Conservation (phyloP, 2,888 invertebrate genomes). For the Mesopsocus fuscifrons region DNA sequence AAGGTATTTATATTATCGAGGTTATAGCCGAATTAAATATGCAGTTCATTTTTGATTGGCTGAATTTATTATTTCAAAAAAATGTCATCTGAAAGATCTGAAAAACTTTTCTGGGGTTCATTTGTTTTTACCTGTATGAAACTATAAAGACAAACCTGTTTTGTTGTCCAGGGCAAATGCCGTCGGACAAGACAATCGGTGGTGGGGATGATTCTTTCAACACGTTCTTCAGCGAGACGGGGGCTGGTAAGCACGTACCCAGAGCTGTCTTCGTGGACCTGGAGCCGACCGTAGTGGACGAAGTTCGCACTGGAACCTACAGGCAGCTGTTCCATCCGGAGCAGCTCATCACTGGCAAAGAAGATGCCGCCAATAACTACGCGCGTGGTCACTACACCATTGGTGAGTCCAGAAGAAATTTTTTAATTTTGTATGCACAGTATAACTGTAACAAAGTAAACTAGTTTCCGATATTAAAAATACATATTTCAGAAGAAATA, state of each 20-base stretch:
- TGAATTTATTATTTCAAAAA: too few species aligned
- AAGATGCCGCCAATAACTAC: slow-evolving; percentile 87
- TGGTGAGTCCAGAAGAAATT: slow-evolving; percentile 21
- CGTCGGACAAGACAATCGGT: slow-evolving; percentile 74
- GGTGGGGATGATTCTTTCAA: slow-evolving; percentile 87
- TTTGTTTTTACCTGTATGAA: too few species aligned
- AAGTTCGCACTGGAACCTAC: slow-evolving; percentile 67
- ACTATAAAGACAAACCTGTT: too few species aligned
- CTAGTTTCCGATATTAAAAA: too few species aligned
- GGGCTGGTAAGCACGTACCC: slow-evolving; percentile 87
- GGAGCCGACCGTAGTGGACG: slow-evolving; percentile 83
- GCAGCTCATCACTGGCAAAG: slow-evolving; percentile 80
- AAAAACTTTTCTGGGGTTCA: too few species aligned
- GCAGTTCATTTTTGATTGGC: too few species aligned
- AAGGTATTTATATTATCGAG: too few species aligned
- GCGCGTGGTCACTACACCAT: slow-evolving; percentile 89
- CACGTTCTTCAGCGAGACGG: slow-evolving; percentile 85
- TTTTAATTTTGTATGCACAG: neutral
- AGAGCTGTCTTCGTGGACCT: slow-evolving; percentile 85
- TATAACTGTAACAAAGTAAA: too few species aligned
- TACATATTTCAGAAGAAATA: too few species aligned
- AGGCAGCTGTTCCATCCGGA: slow-evolving; percentile 77
- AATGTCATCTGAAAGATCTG: too few species aligned
- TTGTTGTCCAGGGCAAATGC: slow-evolving; percentile 70
- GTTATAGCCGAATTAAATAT: too few species aligned